Percentiles rank a stretch among this genome's conserved stretches.
phyloP scores from a whole-genome alignment of 1,140 invertebrate species.

The Triops cancriformis region DNA sequence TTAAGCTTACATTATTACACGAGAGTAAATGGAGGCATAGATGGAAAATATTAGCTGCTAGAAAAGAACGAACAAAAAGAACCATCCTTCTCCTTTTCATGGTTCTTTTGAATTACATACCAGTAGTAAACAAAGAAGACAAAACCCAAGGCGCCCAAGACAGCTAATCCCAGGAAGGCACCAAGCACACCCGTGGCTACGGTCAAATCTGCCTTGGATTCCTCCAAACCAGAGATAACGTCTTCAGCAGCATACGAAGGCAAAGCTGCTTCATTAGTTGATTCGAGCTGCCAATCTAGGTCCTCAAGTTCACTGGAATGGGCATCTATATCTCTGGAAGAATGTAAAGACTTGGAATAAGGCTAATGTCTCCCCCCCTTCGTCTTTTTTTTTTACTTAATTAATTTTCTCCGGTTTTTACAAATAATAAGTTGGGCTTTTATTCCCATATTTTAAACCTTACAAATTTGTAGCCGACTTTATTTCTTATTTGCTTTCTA shows the following conservation, averaged over 20 bases:
- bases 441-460: too few relatives aligned
- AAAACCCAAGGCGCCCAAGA: slow-evolving; percentile 16
- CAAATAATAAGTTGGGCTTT: too few relatives aligned
- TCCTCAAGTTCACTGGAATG: neutral
- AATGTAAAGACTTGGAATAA: neutral
- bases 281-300: neutral
- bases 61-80: neutral
- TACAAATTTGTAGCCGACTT: too few relatives aligned
- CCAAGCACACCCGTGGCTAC: slow-evolving; percentile 16
- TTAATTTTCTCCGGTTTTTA: too few relatives aligned
- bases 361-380: neutral
- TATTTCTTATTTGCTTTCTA: too few relatives aligned
- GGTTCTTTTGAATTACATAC: neutral
- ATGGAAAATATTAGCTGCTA: too few relatives aligned
- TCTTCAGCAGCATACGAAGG: neutral
- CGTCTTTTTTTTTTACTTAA: neutral
- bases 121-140: slow-evolving; percentile 13
- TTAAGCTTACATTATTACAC: too few relatives aligned
- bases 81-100: neutral
- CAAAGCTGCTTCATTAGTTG: neutral
- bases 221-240: neutral
- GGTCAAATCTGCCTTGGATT: neutral
- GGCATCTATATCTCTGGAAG: neutral
- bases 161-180: neutral
- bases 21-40: too few relatives aligned